A percentile compares a stretch with the other conserved stretches of the same genome.
Conservation (phyloP, 2,113 vertebrate species). For the Pluvianellus socialis region DNA sequence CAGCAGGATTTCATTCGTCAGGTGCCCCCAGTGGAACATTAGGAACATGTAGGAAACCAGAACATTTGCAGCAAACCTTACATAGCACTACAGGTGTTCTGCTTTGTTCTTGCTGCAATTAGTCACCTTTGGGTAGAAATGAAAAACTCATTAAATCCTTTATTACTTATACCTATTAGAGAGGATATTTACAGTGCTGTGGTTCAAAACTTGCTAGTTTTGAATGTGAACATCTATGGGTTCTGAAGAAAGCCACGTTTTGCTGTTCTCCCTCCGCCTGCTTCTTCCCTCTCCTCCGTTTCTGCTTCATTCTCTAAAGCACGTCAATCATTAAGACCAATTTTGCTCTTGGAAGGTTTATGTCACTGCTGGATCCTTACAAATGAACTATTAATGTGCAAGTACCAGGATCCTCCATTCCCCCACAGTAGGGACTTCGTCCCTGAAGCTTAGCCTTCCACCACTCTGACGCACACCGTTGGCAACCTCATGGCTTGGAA, state of each 20-base stretch:
- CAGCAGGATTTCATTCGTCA: slow-evolving; percentile 21
- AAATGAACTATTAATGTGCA: slow-evolving; percentile 5
- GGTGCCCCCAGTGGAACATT: neutral
- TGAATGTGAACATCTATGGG: neutral
- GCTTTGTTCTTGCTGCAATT: neutral
- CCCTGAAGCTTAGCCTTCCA: neutral
- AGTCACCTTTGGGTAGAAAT: neutral
- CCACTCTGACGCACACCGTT: neutral
- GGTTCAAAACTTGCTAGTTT: neutral
- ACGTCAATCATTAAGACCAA: neutral
- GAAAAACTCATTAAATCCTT: slow-evolving; percentile 6
- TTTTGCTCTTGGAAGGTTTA: neutral
- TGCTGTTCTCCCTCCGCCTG: neutral
- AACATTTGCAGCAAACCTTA: neutral
- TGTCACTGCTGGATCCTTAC: neutral
- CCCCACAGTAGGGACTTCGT: neutral
- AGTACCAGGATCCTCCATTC: neutral
- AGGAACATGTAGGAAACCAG: neutral
- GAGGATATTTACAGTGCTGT: neutral
- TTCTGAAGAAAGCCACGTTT: neutral
- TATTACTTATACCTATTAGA: neutral
- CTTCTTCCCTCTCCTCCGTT: neutral
- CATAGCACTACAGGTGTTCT: neutral
- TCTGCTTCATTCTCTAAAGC: neutral
- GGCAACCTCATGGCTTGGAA: slow-evolving; percentile 18